Conservation (phyloP, 1,140 invertebrate species). For the Drosophila mojavensis region DNA sequence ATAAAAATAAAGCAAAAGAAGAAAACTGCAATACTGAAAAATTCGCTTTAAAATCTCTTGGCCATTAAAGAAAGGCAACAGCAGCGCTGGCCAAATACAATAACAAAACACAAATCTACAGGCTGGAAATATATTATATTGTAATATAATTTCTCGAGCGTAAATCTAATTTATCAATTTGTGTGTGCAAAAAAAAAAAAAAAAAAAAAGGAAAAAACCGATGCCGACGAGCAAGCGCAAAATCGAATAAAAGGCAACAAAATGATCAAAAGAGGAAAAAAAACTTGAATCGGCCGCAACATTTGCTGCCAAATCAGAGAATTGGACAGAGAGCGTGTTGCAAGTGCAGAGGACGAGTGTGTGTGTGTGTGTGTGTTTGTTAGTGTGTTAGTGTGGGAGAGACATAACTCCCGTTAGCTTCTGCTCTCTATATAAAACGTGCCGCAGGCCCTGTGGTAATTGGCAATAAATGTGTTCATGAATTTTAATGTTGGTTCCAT, state of each 20-base stretch:
- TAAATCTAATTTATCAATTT: conserved; percentile 83
- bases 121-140: conserved; percentile 69
- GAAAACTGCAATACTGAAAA: conserved; percentile 18
- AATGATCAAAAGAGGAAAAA: conserved; percentile 23
- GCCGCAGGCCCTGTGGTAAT: conserved; percentile 70
- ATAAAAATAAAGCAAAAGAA: too few relatives aligned
- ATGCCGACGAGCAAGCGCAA: conserved; percentile 30
- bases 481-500: conserved; percentile 72
- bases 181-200: conserved; percentile 38
- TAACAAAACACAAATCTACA: conserved; percentile 68
- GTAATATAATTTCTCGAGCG: conserved; percentile 80
- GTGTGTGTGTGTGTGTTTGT: conserved; percentile 21
- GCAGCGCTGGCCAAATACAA: conserved; percentile 31
- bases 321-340: conserved; percentile 28
- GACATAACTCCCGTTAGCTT: conserved; percentile 6
- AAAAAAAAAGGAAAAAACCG: conserved; percentile 33
- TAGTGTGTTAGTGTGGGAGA: conserved; percentile 17
- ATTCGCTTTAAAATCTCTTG: conserved; percentile 60
- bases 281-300: conserved; percentile 40
- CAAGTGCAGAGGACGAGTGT: conserved; percentile 4
- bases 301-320: conserved; percentile 51
- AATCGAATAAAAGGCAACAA: conserved; percentile 51
- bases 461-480: conserved; percentile 83
- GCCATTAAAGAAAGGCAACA: conserved; percentile 30
- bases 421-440: conserved; percentile 64